These are phyloP conservation scores for Lutra lutra DNA, from an alignment of 2,797 vertebrate species.

Conservation along the genomic window DNA sequence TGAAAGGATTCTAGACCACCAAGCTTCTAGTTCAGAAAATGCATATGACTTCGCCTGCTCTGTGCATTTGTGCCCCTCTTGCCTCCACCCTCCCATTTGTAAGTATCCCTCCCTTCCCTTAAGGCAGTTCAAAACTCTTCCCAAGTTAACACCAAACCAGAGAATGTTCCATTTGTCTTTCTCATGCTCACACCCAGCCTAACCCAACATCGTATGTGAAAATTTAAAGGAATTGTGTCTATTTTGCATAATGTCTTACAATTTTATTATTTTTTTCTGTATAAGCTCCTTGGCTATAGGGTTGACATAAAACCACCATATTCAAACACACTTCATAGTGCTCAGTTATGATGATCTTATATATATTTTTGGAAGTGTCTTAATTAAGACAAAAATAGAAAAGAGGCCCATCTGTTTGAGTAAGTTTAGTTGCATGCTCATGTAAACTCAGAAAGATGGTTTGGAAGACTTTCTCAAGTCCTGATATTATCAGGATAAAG, in stretches of 20 bases:
- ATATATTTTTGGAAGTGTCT: neutral
- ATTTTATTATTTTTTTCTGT: constrained; percentile 10
- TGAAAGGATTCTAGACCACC: neutral
- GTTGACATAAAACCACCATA: neutral
- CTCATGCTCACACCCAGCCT: constrained; percentile 21
- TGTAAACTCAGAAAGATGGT: neutral
- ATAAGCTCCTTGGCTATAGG: neutral
- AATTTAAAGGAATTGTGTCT: neutral
- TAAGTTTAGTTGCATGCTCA: constrained; percentile 12
- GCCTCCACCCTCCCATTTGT: constrained; percentile 49
- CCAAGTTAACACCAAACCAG: constrained; percentile 57
- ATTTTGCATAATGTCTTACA: constrained; percentile 31
- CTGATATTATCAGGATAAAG: neutral
- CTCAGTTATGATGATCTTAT: neutral
- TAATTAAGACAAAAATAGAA: neutral
- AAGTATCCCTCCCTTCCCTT: constrained; percentile 46
- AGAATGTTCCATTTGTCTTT: constrained; percentile 51
- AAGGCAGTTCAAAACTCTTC: constrained; percentile 55
- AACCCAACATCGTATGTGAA: constrained; percentile 8
- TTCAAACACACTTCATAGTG: neutral
- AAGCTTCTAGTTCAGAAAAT: neutral
- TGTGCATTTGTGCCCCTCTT: neutral
- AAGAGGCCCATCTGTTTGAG: neutral
- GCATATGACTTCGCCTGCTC: neutral
- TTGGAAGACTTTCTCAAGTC: neutral